Evolutionary conservation across 2,113 vertebrate species (phyloP).

Genomic region (Albula glossodonta): DNA sequence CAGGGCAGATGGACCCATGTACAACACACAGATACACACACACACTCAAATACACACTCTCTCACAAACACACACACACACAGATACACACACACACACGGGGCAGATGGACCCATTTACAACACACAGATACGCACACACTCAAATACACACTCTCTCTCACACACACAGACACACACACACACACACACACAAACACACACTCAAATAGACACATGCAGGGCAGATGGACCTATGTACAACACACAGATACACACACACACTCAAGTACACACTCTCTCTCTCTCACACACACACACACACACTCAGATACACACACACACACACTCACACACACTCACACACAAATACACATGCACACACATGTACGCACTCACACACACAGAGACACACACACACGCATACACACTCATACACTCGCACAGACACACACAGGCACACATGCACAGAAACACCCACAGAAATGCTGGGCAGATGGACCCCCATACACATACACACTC

Average conservation of each 20-base stretch:
- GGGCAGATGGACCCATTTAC: background rate
- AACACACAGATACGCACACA: slow-evolving; percentile 19
- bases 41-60: slow-evolving; percentile 11
- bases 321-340: slow-evolving; percentile 41
- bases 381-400: slow-evolving; percentile 21
- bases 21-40: slow-evolving; percentile 34
- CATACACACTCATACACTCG: background rate
- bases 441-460: background rate
- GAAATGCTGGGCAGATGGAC: background rate
- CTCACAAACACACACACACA: background rate
- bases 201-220: background rate
- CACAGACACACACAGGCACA: background rate
- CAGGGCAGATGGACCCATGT: slow-evolving; percentile 4
- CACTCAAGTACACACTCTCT: slow-evolving; percentile 10
- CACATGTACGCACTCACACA: background rate
- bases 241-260: slow-evolving; percentile 16
- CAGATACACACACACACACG: slow-evolving; percentile 24
- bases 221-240: slow-evolving; percentile 21
- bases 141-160: slow-evolving; percentile 16
- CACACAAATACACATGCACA: background rate
- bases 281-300: background rate
- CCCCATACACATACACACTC: background rate
- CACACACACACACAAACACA: slow-evolving; percentile 36
- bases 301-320: slow-evolving; percentile 21
- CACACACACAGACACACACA: background rate